phyloP scores from a whole-genome alignment of 1,140 invertebrate species.

The Neoseiulus cucumeris region DNA sequence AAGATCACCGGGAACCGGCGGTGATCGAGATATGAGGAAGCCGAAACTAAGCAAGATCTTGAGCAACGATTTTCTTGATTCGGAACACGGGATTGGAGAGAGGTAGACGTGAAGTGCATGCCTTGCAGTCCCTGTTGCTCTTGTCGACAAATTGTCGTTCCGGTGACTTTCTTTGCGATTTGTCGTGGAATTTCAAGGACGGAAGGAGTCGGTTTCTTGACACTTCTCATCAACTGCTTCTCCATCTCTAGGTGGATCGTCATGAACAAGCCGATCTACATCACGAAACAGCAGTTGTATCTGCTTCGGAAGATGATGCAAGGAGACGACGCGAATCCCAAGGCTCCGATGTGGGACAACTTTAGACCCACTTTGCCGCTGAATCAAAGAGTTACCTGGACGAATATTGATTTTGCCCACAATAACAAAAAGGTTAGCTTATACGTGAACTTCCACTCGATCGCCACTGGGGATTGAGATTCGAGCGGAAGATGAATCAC shows the following conservation, averaged over 20 bases:
- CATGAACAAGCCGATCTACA: slow-evolving; percentile 88
- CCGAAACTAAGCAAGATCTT: too few relatives aligned
- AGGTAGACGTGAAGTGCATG: too few relatives aligned
- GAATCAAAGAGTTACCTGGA: slow-evolving; percentile 73
- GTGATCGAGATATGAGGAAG: too few relatives aligned
- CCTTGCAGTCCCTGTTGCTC: too few relatives aligned
- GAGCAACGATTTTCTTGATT: too few relatives aligned
- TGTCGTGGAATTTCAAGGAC: too few relatives aligned
- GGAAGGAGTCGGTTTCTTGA: too few relatives aligned
- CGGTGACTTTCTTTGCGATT: too few relatives aligned
- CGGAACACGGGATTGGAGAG: too few relatives aligned
- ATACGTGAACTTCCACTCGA: background rate
- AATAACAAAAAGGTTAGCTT: background rate
- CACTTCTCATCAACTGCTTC: slow-evolving; percentile 31
- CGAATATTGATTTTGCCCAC: slow-evolving; percentile 50
- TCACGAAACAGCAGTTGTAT: slow-evolving; percentile 79
- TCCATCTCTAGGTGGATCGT: slow-evolving; percentile 88
- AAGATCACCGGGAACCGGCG: too few relatives aligned
- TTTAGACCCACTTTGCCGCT: slow-evolving; percentile 69
- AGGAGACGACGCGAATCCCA: slow-evolving; percentile 54
- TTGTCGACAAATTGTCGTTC: too few relatives aligned
- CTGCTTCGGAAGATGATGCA: slow-evolving; percentile 63
- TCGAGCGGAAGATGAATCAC: background rate
- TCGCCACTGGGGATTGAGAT: background rate
- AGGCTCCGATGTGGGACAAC: slow-evolving; percentile 79